Conservation (phyloP, 1,140 invertebrate genomes). For the Oryzaephilus surinamensis region DNA sequence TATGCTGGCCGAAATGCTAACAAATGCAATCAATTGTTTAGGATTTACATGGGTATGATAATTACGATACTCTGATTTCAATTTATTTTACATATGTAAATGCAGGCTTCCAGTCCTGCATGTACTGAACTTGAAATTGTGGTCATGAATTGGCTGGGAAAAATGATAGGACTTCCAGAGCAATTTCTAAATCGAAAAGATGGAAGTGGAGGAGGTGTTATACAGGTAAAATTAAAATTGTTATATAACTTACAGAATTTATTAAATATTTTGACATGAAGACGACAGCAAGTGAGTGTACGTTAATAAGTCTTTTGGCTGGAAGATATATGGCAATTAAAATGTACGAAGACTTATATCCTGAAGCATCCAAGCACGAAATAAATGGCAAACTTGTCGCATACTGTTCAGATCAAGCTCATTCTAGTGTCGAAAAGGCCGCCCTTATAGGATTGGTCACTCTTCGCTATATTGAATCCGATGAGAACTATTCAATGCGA, state of each 20-base stretch:
- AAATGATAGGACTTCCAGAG: constrained; percentile 85
- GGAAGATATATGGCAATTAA: constrained; percentile 77
- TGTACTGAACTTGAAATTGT: constrained; percentile 95
- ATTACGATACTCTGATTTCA: not conserved
- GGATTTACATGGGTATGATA: constrained; percentile 76
- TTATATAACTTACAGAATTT: not conserved
- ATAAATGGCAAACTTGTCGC: constrained; percentile 87
- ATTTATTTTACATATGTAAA: not conserved
- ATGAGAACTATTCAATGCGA: constrained; percentile 71
- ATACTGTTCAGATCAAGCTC: constrained; percentile 69
- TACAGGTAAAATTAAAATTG: constrained; percentile 48
- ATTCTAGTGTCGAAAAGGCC: constrained; percentile 90
- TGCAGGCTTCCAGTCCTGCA: constrained; percentile 84
- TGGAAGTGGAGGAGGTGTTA: constrained; percentile 75
- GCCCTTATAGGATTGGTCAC: constrained; percentile 80
- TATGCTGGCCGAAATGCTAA: constrained; percentile 91
- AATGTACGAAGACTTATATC: constrained; percentile 47
- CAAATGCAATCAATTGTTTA: constrained; percentile 83
- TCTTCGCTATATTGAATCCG: constrained; percentile 84
- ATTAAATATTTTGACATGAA: constrained; percentile 28
- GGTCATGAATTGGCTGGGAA: constrained; percentile 96
- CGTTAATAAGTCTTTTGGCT: constrained; percentile 79
- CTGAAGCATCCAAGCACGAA: constrained; percentile 72
- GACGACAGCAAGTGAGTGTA: constrained; percentile 87
- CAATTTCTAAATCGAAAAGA: constrained; percentile 70